These are phyloP conservation scores for Pogonomyrmex californicus DNA, from an alignment of 1,140 invertebrate genomes.

Conservation along the genomic window DNA sequence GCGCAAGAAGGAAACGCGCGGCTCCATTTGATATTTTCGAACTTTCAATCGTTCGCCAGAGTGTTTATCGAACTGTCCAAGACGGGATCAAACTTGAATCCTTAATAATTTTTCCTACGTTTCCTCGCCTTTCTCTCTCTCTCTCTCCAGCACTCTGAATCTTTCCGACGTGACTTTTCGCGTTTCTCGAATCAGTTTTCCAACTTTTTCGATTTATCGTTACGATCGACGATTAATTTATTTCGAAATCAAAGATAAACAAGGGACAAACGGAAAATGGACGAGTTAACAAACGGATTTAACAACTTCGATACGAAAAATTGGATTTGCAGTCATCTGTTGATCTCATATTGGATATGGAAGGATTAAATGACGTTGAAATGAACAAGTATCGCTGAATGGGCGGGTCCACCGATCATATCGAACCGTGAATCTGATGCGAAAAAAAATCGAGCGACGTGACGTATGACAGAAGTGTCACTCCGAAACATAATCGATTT, in stretches of 20 bases:
- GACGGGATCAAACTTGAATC: slow-evolving; percentile 10
- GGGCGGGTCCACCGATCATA: slow-evolving; percentile 1
- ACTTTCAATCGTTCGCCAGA: slow-evolving; percentile 7
- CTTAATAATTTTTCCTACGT: not conserved
- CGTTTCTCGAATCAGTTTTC: not conserved
- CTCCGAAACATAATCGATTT: slow-evolving; percentile 58
- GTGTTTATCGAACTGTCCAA: not conserved
- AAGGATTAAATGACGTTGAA: slow-evolving; percentile 52
- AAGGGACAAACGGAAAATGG: not conserved
- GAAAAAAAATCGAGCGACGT: slow-evolving; percentile 53
- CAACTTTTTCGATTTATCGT: not conserved
- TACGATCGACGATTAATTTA: not conserved
- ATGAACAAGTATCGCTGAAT: slow-evolving; percentile 48
- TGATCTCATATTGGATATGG: slow-evolving; percentile 28
- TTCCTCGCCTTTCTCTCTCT: not conserved
- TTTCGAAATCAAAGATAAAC: not conserved
- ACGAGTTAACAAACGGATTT: not conserved
- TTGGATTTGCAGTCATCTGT: slow-evolving; percentile 19
- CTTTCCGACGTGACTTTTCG: not conserved
- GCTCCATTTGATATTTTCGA: not conserved
- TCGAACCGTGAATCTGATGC: slow-evolving; percentile 31
- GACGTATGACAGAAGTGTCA: slow-evolving; percentile 60
- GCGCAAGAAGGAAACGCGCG: not conserved
- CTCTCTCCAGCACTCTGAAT: not conserved
- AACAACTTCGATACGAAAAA: slow-evolving; percentile 10